Base-by-base conservation (phyloP, 2,888 invertebrate species). In the Allygus modestus region DNA sequence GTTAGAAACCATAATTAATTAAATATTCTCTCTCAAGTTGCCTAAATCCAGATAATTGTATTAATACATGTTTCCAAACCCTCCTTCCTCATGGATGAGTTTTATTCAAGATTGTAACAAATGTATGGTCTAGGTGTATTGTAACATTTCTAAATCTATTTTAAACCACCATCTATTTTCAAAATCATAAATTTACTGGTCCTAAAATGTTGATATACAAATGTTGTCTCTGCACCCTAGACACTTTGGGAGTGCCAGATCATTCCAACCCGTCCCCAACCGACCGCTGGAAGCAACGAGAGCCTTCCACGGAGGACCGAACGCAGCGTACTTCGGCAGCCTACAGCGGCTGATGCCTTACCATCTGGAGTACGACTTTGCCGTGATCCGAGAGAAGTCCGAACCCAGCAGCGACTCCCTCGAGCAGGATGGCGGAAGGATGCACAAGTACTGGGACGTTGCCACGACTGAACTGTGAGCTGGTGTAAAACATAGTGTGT, bases 361-460 rank as follows among this genome's bases (percentile, higher is more conserved):
- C 89, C 94, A 94, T 90, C 92, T 96, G 88, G 96, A 96, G 89
- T 96, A 96, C 88, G 96, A 96, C 90, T 96, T 96, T 90, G 94
- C 95, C 54, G 94, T 96, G 33, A 96, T 96, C 90, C 95, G 96
- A 89, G 97, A 97, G 89, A 92, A 96, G 88, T 92, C 93, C 46
- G 92, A 93, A 82, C 51, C 84, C 61, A 92, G 92, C 83, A 92
- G 94, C 87, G 96, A 97, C 89, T 96, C 96, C 0, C 90, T 95
- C 86, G 97, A 97, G 89, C 93, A 96, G 86, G 96, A 97, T 89
- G 94, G 94, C 83, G 94, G 94, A 82, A 93, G 97, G 83, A 96
- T 97, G 95, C 95, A 96, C 88, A 96, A 97, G 88, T 97, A 97
- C 90, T 97, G 97, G 97, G 97, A 96, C 81, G 96, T 97, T 71